Percentiles rank a stretch among this genome's conserved stretches.
These are phyloP conservation scores for Pelochelys cantorii DNA, from an alignment of 2,797 vertebrate genomes.

Conservation along the genomic window DNA sequence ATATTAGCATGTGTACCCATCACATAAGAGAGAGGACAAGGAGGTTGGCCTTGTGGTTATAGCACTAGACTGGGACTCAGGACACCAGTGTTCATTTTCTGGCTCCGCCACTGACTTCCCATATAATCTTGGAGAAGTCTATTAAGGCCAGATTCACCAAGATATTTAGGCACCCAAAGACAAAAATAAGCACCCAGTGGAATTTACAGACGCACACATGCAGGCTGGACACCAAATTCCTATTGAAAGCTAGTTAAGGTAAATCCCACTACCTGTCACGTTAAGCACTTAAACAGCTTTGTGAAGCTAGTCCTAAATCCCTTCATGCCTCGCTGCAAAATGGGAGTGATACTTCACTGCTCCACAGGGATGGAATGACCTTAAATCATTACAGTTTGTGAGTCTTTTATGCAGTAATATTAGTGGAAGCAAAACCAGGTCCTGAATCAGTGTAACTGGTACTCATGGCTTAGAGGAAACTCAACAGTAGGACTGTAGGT, in stretches of 20 bases:
- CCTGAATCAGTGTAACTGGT: not conserved
- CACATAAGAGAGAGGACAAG: not conserved
- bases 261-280: conserved; percentile 5
- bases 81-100: rapidly evolving
- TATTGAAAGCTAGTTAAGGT: conserved; percentile 34
- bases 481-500: not conserved
- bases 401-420: conserved; percentile 6
- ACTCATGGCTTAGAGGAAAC: not conserved
- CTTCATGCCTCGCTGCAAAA: conserved; percentile 10
- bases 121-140: not conserved
- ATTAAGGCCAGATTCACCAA: not conserved
- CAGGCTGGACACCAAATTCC: conserved; percentile 1
- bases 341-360: conserved; percentile 14
- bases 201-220: not conserved
- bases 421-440: conserved; percentile 43
- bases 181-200: not conserved
- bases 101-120: not conserved
- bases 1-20: not conserved
- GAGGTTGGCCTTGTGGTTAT: not conserved
- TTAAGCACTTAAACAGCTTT: conserved; percentile 13
- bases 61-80: not conserved
- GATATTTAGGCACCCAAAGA: not conserved
- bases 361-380: not conserved
- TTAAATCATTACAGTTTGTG: conserved; percentile 20
- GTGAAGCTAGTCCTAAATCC: conserved; percentile 40